phyloP scores from a whole-genome alignment of 64 coral and sea anemone species.

The Stylophora pistillata region DNA sequence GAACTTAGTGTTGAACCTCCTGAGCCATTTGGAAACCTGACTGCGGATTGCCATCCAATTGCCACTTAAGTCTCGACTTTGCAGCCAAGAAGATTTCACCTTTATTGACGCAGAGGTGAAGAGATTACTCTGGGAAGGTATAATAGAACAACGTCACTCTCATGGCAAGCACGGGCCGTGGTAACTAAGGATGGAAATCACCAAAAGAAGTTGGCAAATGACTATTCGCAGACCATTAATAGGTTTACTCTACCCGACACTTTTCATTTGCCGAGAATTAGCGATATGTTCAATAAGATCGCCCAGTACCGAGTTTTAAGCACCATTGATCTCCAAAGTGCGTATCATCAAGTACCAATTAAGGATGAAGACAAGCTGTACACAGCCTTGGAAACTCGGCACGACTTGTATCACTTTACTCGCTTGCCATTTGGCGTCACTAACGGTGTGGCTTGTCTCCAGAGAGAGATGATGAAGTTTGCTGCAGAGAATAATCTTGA shows the following conservation, averaged over 20 bases:
- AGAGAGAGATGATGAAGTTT: too few species aligned
- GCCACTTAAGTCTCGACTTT: too few species aligned
- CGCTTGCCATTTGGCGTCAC: slow-evolving; percentile 65
- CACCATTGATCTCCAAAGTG: slow-evolving; percentile 24
- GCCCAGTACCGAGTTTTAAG: slow-evolving; percentile 25
- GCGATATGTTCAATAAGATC: slow-evolving; percentile 16
- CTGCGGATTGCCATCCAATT: too few species aligned
- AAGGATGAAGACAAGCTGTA: slow-evolving; percentile 10
- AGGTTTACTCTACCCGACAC: slow-evolving; percentile 18
- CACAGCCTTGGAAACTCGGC: slow-evolving; percentile 23
- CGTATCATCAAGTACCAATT: too few species aligned
- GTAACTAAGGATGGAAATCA: not conserved
- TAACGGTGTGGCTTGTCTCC: slow-evolving; percentile 56
- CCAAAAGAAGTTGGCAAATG: slow-evolving; percentile 21
- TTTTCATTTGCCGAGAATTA: slow-evolving; percentile 36
- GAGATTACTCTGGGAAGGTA: slow-evolving; percentile 36
- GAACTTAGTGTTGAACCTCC: too few species aligned
- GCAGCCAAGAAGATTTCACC: not conserved
- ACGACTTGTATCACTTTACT: slow-evolving; percentile 65
- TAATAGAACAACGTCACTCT: slow-evolving; percentile 44
- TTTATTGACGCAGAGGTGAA: slow-evolving; percentile 57
- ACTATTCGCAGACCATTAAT: slow-evolving; percentile 40
- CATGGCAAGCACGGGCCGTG: not conserved
- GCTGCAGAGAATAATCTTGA: too few species aligned
- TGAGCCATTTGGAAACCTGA: too few species aligned